phyloP scores from a whole-genome alignment of 2,797 vertebrate genomes.

The Falco peregrinus region DNA sequence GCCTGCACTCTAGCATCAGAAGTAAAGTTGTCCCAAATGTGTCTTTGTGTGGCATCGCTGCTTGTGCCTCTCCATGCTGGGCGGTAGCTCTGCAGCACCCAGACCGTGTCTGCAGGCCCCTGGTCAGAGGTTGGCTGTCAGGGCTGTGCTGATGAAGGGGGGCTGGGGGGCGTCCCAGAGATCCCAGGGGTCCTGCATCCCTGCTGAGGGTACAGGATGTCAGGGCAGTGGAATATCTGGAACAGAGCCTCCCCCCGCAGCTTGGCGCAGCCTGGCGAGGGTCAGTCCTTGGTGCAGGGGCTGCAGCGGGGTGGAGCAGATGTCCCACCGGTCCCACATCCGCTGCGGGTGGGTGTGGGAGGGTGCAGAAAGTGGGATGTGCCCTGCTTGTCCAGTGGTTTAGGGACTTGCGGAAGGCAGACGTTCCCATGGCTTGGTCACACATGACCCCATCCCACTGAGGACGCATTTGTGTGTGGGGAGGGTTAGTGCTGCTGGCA shows the following conservation, averaged over 20 bases:
- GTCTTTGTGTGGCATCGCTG: background rate
- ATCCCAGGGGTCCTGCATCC: background rate
- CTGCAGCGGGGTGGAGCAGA: no score
- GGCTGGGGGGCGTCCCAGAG: background rate
- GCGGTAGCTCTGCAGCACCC: background rate
- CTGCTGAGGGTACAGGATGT: background rate
- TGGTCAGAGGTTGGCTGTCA: background rate
- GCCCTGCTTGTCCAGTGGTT: background rate
- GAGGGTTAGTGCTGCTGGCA: background rate
- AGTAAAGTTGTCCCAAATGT: constrained; percentile 17
- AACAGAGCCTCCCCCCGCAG: background rate
- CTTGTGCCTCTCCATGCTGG: background rate
- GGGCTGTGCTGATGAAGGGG: background rate
- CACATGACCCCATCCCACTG: no score
- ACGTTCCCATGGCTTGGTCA: no score
- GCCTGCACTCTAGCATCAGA: background rate
- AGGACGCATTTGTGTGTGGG: background rate
- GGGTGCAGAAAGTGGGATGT: no score
- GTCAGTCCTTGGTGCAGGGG: background rate
- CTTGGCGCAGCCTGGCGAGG: fast-evolving
- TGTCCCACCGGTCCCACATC: fast-evolving
- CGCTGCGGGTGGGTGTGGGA: fast-evolving
- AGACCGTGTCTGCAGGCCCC: fast-evolving
- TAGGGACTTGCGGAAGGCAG: background rate
- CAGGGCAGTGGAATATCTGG: fast-evolving